Evolutionary conservation across 2,888 invertebrate species (phyloP), one percentile per base, ranked within the genome.

Genomic region (Dastarcus helophoroides): DNA sequence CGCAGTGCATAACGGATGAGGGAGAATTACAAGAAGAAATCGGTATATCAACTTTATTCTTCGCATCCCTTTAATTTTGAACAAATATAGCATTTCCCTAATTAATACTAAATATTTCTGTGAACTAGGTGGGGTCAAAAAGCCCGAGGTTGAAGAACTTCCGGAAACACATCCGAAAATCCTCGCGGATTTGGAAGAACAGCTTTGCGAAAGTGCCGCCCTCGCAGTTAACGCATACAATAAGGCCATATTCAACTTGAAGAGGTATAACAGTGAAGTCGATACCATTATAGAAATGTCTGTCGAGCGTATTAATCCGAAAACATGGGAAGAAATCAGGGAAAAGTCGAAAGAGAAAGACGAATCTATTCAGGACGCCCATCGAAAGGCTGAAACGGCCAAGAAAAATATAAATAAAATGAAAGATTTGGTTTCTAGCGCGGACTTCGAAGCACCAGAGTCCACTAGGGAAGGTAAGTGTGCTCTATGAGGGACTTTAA

Each of bases 191-290:
- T 50, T 77, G 8, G 76, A 77, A 48, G 63, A 61, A 36, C 62
- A 64, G 40, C 67, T 71, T 14, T 67, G 69, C 31, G 48, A 65
- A 34, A 60, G 69, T 4, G 71, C 75, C 3, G 63, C 73, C 29
- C 63, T 70, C 11, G 81, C 82, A 2, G 67, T 83, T 4, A 68
- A 75, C 47, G 73, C 74, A 34, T 84, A 74, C 48, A 72, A 73
- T 36, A 60, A 65, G 38, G 82, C 83, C 0, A 64, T 72, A 1
- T 61, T 64, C 30, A 64, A 69, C 22, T 63, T 78, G 22, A 62
- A 66, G 35, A 65, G 66, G 5, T 76, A 73, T 39, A 74, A 67
- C 38, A 60, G 59, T 40, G 67, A 68, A 26, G 65, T 72, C 17
- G 64, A 67, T 22, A 56, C 59, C 14, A 54, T 79, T 15, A 68